These are phyloP conservation scores for Pseudochaenichthys georgianus DNA, from an alignment of 2,797 vertebrate species.

Conservation along the genomic window DNA sequence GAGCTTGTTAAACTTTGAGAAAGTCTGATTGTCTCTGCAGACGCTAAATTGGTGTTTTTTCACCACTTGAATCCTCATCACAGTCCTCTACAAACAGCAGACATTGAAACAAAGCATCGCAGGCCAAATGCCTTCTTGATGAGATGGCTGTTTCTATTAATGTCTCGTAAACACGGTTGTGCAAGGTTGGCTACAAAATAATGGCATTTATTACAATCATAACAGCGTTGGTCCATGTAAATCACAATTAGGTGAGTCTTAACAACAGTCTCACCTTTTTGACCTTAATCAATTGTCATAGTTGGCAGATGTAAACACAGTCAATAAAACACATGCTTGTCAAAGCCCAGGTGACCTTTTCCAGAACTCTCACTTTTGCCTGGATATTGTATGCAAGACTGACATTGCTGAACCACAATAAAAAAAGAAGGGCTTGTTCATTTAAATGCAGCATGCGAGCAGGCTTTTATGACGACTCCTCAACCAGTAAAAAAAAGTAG, in stretches of 20 bases:
- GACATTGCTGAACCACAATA: slow-evolving; percentile 37
- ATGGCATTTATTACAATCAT: neutral
- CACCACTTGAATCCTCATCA: slow-evolving; percentile 4
- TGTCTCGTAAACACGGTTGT: slow-evolving; percentile 8
- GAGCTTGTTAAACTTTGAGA: neutral
- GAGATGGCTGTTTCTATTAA: slow-evolving; percentile 11
- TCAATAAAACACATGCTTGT: slow-evolving; percentile 27
- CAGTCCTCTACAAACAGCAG: neutral
- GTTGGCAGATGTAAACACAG: slow-evolving; percentile 33
- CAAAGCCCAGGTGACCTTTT: slow-evolving; percentile 37
- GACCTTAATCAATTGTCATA: slow-evolving; percentile 26
- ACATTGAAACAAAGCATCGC: slow-evolving; percentile 33
- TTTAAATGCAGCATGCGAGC: slow-evolving; percentile 26
- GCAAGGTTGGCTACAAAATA: neutral
- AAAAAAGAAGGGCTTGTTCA: slow-evolving; percentile 24
- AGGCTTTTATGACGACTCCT: slow-evolving; percentile 38
- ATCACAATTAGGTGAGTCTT: neutral
- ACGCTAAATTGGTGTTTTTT: neutral
- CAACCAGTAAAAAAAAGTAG: slow-evolving; percentile 23
- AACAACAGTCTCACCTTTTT: neutral
- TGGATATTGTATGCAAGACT: slow-evolving; percentile 28
- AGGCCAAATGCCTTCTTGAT: slow-evolving; percentile 9
- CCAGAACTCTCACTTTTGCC: slow-evolving; percentile 21
- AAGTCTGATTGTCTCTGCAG: neutral
- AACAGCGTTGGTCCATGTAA: neutral